Evolutionary conservation across 2,113 vertebrate species (phyloP).

Genomic region (Chaetops frenatus): DNA sequence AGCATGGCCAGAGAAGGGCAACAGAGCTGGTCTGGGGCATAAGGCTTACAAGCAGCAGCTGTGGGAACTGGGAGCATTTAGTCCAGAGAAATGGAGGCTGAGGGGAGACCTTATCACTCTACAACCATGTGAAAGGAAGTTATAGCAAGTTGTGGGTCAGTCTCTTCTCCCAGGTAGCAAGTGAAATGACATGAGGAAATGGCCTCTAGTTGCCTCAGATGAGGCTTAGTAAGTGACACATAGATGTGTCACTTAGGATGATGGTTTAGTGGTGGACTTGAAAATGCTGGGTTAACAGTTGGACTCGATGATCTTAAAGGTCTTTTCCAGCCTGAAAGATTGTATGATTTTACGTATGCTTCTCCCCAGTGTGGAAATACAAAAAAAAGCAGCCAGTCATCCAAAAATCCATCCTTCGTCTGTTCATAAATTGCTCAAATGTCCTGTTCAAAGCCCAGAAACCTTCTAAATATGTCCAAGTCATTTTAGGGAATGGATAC

Average conservation of each 20-base stretch:
- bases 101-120: neutral
- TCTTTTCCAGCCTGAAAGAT: neutral
- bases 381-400: neutral
- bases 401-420: neutral
- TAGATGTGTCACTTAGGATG: neutral
- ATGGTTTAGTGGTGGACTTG: neutral
- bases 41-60: neutral
- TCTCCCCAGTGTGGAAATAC: neutral
- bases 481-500: neutral
- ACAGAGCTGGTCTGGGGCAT: neutral
- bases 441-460: neutral
- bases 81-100: neutral
- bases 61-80: neutral
- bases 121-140: neutral
- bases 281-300: neutral
- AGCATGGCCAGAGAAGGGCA: neutral
- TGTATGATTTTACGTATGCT: neutral
- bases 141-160: neutral
- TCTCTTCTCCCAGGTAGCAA: neutral
- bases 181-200: neutral
- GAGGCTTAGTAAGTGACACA: too few relatives aligned
- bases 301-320: neutral
- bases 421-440: neutral
- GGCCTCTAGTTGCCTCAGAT: neutral
- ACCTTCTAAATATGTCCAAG: neutral